Evolutionary conservation across 1,140 invertebrate genomes (phyloP), one percentile per base, ranked within the genome.

Genomic region (Tetramorium alpestre): DNA sequence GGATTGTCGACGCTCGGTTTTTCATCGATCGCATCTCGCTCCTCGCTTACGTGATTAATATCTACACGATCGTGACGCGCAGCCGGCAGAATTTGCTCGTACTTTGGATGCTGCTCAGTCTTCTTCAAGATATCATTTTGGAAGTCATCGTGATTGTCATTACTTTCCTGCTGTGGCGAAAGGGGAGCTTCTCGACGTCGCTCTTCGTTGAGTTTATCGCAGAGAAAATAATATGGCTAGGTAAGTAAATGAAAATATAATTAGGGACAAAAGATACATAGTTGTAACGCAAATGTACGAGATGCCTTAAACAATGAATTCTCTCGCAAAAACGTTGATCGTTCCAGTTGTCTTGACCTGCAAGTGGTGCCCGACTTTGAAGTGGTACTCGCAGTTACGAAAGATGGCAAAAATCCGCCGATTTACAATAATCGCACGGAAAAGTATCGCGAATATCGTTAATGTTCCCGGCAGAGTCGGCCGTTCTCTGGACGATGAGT

Each of bases 31-130:
- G 91, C 33, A 6, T 93, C 4, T 93, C 87, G 28, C 72, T 91
- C 2, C 65, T 93, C 4, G 88, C 87, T 0, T 92, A 92, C 33
- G 18, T 91, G 22, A 62, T 77, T 5, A 94, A 92, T 49, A 90
- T 94, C n/a, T 93, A 91, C 81, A 88, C 92, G 1, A 90, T 94
- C 65, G 73, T 92, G 22, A 93, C 90, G 2, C 90, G 85, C 81
- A 91, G 86, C 22, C 86, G 90, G 3, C 90, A 88, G 10, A 80
- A 87, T 11, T 62, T 92, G 2, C 58, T 94, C 7, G 3, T 93
- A n/a, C 88, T 92, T 8, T 94, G 93, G 93, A 62, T 94, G 38
- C 58, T 90, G 6, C 64, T 92, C 3, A 93, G 91, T n/a, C 89
- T 90, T 8, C 73, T 94, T 11, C 89, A 91, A 41, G 90, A 92